These are phyloP conservation scores for Zenarchopterus dispar DNA, from an alignment of 2,797 vertebrate species.

Conservation along the genomic window DNA sequence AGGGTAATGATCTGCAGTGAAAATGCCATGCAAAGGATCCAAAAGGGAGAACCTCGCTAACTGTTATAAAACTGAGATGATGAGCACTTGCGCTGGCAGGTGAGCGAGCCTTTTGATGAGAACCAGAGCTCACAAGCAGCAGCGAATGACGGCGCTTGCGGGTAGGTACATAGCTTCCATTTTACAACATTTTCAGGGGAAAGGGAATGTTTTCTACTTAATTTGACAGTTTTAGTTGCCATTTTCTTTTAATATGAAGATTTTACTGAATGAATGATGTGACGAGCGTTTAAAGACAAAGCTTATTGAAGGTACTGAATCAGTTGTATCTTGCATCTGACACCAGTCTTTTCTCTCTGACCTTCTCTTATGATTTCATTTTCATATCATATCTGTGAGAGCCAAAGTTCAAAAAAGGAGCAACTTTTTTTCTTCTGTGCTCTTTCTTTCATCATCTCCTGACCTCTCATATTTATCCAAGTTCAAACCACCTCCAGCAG, in stretches of 20 bases:
- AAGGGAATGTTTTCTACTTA: neutral
- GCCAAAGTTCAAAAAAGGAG: too few species aligned
- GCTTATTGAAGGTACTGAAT: neutral
- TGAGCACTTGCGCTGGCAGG: constrained; percentile 23
- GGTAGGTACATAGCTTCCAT: neutral
- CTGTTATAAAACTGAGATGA: constrained; percentile 32
- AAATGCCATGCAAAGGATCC: constrained; percentile 11
- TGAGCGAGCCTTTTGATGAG: constrained; percentile 10
- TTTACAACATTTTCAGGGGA: neutral
- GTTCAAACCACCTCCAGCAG: neutral
- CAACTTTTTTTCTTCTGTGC: neutral
- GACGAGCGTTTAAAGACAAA: neutral
- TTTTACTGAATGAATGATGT: neutral
- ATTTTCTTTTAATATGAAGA: neutral
- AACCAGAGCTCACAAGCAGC: neutral
- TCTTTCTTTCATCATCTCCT: neutral
- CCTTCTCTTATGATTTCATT: too few species aligned
- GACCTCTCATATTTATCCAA: neutral
- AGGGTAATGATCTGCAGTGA: constrained; percentile 9
- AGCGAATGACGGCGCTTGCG: neutral
- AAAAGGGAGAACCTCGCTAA: constrained; percentile 27
- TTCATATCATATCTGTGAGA: too few species aligned
- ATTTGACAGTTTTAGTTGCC: neutral
- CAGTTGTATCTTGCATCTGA: too few species aligned
- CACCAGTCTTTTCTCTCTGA: too few species aligned